Conservation (phyloP, 2,888 invertebrate species). For the Lutraria lutraria region DNA sequence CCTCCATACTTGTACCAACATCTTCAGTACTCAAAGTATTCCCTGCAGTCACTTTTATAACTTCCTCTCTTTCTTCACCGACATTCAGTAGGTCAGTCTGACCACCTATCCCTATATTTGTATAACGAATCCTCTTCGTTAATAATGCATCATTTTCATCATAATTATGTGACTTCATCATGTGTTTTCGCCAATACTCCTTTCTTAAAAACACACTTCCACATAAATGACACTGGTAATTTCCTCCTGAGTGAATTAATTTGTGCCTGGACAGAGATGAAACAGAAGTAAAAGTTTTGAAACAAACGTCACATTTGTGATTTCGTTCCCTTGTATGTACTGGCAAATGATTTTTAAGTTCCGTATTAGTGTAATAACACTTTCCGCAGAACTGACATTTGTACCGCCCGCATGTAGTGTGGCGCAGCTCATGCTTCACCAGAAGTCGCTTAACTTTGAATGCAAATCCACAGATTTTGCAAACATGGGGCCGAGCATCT, state of each 20-base stretch:
- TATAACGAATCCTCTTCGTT: slow-evolving; percentile 24
- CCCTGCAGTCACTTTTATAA: not conserved
- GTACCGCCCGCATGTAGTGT: slow-evolving; percentile 62
- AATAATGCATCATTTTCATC: slow-evolving; percentile 33
- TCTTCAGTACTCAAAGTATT: not conserved
- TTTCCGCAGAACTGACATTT: slow-evolving; percentile 67
- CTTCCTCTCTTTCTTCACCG: not conserved
- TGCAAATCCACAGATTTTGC: slow-evolving; percentile 65
- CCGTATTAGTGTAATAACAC: slow-evolving; percentile 59
- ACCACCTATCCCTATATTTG: not conserved
- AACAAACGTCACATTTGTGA: slow-evolving; percentile 64
- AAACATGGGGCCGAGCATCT: slow-evolving; percentile 65
- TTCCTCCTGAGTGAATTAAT: slow-evolving; percentile 48
- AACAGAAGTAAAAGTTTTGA: slow-evolving; percentile 52
- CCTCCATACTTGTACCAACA: not conserved
- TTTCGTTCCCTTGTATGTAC: slow-evolving; percentile 68
- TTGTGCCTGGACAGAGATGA: slow-evolving; percentile 59
- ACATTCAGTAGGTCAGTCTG: not conserved
- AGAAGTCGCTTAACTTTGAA: slow-evolving; percentile 68
- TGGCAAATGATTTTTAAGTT: slow-evolving; percentile 67
- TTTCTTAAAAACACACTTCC: slow-evolving; percentile 37
- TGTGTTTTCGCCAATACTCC: slow-evolving; percentile 50
- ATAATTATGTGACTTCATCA: slow-evolving; percentile 39
- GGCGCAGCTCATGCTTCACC: slow-evolving; percentile 65
- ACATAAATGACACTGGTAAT: slow-evolving; percentile 55